These are phyloP conservation scores for Antheraea mylitta DNA, from an alignment of 1,140 invertebrate species.

Conservation along the genomic window DNA sequence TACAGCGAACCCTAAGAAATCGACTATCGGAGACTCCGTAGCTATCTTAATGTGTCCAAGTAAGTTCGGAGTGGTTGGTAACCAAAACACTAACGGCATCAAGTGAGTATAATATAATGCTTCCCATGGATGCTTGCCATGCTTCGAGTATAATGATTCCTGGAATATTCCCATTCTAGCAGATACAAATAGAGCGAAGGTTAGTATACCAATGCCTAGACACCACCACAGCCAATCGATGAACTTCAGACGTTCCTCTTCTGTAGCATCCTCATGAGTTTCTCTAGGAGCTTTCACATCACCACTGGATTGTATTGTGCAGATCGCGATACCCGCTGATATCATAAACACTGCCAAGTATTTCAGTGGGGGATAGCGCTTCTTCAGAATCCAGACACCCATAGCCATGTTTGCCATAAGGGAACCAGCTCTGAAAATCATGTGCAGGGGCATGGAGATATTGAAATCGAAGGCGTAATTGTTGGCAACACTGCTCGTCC, in stretches of 20 bases:
- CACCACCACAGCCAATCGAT: conserved; percentile 90
- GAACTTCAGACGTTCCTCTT: conserved; percentile 72
- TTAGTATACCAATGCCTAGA: conserved; percentile 91
- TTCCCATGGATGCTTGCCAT: conserved; percentile 97
- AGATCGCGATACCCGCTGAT: conserved; percentile 93
- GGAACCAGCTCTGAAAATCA: conserved; percentile 98
- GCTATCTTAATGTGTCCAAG: conserved; percentile 84
- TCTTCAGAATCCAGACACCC: conserved; percentile 94
- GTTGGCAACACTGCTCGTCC: conserved; percentile 94
- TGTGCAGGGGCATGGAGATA: conserved; percentile 98
- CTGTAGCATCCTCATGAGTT: conserved; percentile 62
- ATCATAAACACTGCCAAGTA: conserved; percentile 97
- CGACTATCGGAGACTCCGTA: conserved; percentile 78
- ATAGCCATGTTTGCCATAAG: conserved; percentile 98
- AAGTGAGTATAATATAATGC: conserved; percentile 97
- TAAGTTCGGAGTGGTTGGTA: conserved; percentile 88
- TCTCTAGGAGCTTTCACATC: conserved; percentile 80
- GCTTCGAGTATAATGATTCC: conserved; percentile 91
- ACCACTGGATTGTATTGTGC: conserved; percentile 93
- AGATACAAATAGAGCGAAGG: conserved; percentile 94
- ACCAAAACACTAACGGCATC: conserved; percentile 92
- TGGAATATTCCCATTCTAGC: conserved; percentile 98
- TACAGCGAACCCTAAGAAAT: conserved; percentile 77
- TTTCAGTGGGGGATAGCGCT: conserved; percentile 90
- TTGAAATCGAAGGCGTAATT: conserved; percentile 98